Conservation (phyloP, 1,140 invertebrate species). For the Littorina saxatilis region DNA sequence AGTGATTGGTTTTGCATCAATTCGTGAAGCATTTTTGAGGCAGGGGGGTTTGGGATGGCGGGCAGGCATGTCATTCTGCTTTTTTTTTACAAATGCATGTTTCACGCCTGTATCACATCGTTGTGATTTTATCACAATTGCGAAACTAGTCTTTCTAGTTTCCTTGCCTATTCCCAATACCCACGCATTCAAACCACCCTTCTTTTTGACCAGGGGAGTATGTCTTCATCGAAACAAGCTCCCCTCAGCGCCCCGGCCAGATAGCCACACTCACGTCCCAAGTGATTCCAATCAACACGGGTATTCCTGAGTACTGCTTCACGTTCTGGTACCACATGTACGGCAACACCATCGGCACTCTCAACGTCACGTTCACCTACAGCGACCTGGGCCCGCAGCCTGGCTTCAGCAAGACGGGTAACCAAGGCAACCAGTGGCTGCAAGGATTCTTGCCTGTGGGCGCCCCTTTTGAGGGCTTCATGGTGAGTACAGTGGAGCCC, state of each 20-base stretch:
- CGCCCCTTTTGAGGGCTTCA: slow-evolving; percentile 23
- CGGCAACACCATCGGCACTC: slow-evolving; percentile 75
- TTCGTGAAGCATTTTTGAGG: too few species aligned
- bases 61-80: too few species aligned
- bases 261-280: slow-evolving; percentile 58
- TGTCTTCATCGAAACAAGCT: slow-evolving; percentile 61
- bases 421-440: slow-evolving; percentile 55
- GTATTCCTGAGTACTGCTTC: slow-evolving; percentile 53
- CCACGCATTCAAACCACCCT: too few species aligned
- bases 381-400: not conserved
- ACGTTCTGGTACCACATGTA: slow-evolving; percentile 86
- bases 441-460: slow-evolving; percentile 41
- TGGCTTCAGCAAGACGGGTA: slow-evolving; percentile 28
- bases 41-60: too few species aligned
- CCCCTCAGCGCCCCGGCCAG: slow-evolving; percentile 43
- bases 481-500: slow-evolving; percentile 9
- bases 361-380: slow-evolving; percentile 41
- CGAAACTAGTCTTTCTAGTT: too few species aligned
- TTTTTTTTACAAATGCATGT: too few species aligned
- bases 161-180: too few species aligned
- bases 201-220: slow-evolving; percentile 63
- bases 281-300: slow-evolving; percentile 43
- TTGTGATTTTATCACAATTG: too few species aligned
- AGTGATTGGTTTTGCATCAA: too few species aligned
- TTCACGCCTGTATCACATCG: too few species aligned